Evolutionary conservation across 1,140 invertebrate genomes (phyloP).

Genomic region (Heliothis subflexa): DNA sequence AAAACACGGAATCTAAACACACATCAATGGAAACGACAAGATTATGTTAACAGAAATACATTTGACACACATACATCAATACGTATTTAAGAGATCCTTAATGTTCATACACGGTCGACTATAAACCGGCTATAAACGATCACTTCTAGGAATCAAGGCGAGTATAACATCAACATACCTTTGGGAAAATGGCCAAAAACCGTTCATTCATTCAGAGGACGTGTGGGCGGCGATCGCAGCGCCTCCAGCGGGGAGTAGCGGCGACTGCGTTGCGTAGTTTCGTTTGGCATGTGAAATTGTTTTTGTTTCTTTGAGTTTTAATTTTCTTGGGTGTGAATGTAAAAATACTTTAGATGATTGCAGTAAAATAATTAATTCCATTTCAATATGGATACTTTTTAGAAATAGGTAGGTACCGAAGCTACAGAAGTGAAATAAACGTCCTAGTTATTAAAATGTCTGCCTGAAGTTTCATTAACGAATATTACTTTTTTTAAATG

Average conservation of each 20-base stretch:
- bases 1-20: neutral
- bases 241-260: constrained; percentile 73
- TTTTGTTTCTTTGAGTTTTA: neutral
- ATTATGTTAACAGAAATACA: constrained; percentile 31
- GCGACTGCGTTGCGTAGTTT: constrained; percentile 38
- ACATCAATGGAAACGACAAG: constrained; percentile 28
- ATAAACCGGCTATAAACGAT: constrained; percentile 50
- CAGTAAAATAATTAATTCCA: too few relatives aligned
- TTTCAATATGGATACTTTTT: too few relatives aligned
- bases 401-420: too few relatives aligned
- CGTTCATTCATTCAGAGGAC: constrained; percentile 55
- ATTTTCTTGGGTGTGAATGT: neutral
- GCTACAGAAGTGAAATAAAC: too few relatives aligned
- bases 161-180: constrained; percentile 35
- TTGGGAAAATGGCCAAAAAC: constrained; percentile 53
- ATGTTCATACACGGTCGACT: constrained; percentile 16
- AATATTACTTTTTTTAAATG: too few relatives aligned
- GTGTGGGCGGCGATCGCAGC: constrained; percentile 57
- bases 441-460: too few relatives aligned
- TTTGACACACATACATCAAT: constrained; percentile 28
- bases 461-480: too few relatives aligned
- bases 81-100: constrained; percentile 27
- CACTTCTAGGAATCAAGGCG: constrained; percentile 47
- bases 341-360: too few relatives aligned
- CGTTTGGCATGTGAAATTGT: too few relatives aligned